A percentile compares a stretch with the other conserved stretches of the same genome.
These are phyloP conservation scores for Palythoa grandis DNA, from an alignment of 92 coral and sea anemone species.

Conservation along the genomic window DNA sequence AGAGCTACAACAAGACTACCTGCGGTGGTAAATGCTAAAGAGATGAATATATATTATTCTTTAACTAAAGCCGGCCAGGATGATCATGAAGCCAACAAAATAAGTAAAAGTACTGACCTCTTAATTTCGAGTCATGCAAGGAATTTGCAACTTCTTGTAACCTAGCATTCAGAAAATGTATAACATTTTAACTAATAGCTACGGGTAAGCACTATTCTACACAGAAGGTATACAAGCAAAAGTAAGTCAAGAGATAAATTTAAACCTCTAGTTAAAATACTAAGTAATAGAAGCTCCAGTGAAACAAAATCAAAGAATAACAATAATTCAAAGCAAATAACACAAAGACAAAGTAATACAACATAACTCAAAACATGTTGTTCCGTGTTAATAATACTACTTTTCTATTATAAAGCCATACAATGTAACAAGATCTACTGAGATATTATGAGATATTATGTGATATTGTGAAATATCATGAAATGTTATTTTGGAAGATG, in stretches of 20 bases:
- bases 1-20: background rate
- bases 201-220: too few relatives aligned
- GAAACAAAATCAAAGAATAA: too few relatives aligned
- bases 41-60: background rate
- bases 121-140: slow-evolving; percentile 91
- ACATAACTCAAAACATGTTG: too few relatives aligned
- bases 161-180: slow-evolving; percentile 41
- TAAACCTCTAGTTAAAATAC: background rate
- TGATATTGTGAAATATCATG: background rate
- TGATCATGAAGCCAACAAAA: background rate
- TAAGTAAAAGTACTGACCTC: slow-evolving; percentile 64
- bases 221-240: background rate
- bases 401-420: background rate
- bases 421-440: background rate
- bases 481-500: background rate
- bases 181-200: background rate
- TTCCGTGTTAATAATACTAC: too few relatives aligned
- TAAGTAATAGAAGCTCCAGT: too few relatives aligned
- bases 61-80: background rate
- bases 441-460: background rate
- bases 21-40: background rate
- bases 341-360: too few relatives aligned
- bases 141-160: slow-evolving; percentile 87
- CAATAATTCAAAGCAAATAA: too few relatives aligned
- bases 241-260: background rate